phyloP scores from a whole-genome alignment of 2,888 invertebrate genomes.

The Nasonovia ribisnigri region DNA sequence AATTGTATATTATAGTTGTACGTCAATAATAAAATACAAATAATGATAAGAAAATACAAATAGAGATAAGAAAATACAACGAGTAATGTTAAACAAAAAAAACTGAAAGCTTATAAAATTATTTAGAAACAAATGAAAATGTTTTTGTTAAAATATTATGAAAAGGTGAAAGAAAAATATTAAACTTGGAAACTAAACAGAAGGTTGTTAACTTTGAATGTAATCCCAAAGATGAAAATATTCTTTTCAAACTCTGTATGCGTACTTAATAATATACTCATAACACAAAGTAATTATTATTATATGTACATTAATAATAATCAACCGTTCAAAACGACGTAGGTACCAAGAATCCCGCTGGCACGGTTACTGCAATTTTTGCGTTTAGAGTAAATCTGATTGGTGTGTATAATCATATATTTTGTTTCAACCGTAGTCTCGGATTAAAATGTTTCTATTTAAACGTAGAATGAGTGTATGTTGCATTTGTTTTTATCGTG shows the following conservation, averaged over 20 bases:
- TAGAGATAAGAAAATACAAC: neutral
- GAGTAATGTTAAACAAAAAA: neutral
- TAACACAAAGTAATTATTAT: neutral
- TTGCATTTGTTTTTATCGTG: neutral
- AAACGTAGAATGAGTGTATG: neutral
- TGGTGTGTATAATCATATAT: neutral
- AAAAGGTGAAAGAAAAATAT: slow-evolving; percentile 4
- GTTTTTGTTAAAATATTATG: neutral
- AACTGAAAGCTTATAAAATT: neutral
- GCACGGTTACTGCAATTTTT: neutral
- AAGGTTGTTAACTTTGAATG: neutral
- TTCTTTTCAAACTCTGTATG: neutral
- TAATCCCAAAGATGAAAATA: slow-evolving; percentile 10
- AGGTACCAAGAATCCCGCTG: neutral
- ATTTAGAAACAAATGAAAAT: neutral
- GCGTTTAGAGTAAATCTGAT: neutral
- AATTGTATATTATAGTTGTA: neutral
- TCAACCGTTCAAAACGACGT: neutral
- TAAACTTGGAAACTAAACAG: slow-evolving; percentile 30
- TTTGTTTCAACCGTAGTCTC: neutral
- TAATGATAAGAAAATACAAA: neutral
- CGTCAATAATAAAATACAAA: too few relatives aligned
- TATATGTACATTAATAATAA: neutral
- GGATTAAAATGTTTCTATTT: neutral
- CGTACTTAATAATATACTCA: neutral